These are phyloP conservation scores for Amblyraja radiata DNA, from an alignment of 2,797 vertebrate genomes.

Conservation along the genomic window DNA sequence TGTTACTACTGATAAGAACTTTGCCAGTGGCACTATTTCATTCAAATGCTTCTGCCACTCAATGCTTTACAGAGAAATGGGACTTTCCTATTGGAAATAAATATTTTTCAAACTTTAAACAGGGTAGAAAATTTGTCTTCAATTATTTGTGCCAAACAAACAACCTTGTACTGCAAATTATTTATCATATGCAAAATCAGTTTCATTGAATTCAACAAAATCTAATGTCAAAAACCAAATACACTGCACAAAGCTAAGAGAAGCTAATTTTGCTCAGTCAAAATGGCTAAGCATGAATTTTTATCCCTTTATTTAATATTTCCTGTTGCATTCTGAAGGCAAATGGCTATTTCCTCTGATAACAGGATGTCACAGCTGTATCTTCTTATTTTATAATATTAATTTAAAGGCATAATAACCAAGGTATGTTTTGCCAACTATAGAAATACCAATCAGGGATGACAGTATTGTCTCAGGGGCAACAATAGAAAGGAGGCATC, in stretches of 20 bases:
- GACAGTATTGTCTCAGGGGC: not conserved
- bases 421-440: not conserved
- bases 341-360: not conserved
- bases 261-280: no score
- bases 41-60: not conserved
- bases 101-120: not conserved
- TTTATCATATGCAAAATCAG: no score
- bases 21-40: not conserved
- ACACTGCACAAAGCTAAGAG: no score
- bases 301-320: not conserved
- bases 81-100: not conserved
- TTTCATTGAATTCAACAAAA: no score
- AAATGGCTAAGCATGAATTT: no score
- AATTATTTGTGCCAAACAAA: no score
- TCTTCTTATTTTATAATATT: not conserved
- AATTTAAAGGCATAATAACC: not conserved
- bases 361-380: not conserved
- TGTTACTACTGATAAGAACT: no score
- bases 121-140: no score
- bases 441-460: not conserved
- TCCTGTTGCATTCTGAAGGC: not conserved
- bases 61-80: not conserved
- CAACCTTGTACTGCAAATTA: no score
- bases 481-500: not conserved
- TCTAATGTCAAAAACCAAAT: no score